Base-by-base conservation (phyloP, 2,888 invertebrate genomes). In the Drosophila buzzatii region DNA sequence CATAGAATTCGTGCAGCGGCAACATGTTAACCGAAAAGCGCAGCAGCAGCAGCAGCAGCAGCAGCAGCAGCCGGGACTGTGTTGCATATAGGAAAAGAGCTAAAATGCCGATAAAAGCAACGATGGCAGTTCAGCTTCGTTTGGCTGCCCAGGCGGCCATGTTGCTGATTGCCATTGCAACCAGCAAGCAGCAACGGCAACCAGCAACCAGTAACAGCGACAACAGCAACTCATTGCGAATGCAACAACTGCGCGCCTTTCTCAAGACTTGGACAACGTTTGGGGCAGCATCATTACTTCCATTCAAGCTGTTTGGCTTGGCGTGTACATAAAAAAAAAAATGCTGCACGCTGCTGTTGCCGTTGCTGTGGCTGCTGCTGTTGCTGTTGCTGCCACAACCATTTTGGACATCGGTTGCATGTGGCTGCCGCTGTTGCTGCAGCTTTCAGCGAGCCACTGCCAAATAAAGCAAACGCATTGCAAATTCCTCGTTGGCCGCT, bases 1-100 rank as follows among this genome's bases (percentile, higher is more conserved):
- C 91, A 91, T 91, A 91, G 91, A 91, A 89, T 91, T 91, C 91
- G 90, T 91, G 91, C 91, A 89, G 84, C 82, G 73, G 84, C 89
- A 85, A 85, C 85, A 88, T 85, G 89, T 86, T 88, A 88, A 70
- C 83, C 80, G n/a, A 88, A 85, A 85, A 77, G 70, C 67, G 74
- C 72, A 66, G 63, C 65, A 57, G 61, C 57, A 33, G 18, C 55
- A 37, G 45, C 56, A 55, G 52, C 53, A 39, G 39, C 27, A 33
- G 18, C 55, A 37, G 45, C 56, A 55, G 52, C 53, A 39, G 39
- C 27, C 39, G 55, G 12, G 41, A 47, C 70, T 62, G 65, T 51
- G 41, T n/a, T 71, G 73, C 81, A 76, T 70, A 71, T 70, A 74
- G 58, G 56, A 59, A 63, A 74, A 70, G 49, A 79, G 85, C 80